Evolutionary conservation across 2,888 invertebrate genomes (phyloP).

Genomic region (Candidula unifasciata): DNA sequence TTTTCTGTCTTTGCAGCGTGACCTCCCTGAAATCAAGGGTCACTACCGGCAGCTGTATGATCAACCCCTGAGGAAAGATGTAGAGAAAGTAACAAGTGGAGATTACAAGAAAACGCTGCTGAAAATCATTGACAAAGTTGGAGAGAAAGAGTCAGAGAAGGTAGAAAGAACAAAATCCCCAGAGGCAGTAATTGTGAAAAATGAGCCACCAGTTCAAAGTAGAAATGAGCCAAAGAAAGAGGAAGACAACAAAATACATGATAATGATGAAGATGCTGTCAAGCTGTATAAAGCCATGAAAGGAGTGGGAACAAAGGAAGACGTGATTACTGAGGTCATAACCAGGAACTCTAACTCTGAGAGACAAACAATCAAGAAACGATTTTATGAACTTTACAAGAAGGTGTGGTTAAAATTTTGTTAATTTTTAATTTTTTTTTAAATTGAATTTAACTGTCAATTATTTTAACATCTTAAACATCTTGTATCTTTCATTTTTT

Average conservation of each 20-base stretch:
- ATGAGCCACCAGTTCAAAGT: not conserved
- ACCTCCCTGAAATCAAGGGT: slow-evolving; percentile 77
- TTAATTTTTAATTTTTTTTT: too few species aligned
- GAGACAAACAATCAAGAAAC: slow-evolving; percentile 68
- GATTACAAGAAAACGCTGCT: slow-evolving; percentile 76
- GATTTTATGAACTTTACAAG: slow-evolving; percentile 43
- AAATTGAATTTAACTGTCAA: too few species aligned
- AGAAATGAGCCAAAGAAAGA: slow-evolving; percentile 18
- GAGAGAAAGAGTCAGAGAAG: slow-evolving; percentile 24
- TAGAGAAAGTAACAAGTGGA: slow-evolving; percentile 75
- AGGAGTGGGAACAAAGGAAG: slow-evolving; percentile 67
- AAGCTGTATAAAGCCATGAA: slow-evolving; percentile 69
- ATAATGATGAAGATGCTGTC: slow-evolving; percentile 64
- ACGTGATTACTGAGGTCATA: slow-evolving; percentile 67
- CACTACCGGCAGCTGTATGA: slow-evolving; percentile 75
- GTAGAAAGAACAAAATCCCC: slow-evolving; percentile 58
- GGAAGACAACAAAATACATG: slow-evolving; percentile 34
- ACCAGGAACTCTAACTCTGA: slow-evolving; percentile 67
- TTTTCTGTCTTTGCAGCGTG: slow-evolving; percentile 72
- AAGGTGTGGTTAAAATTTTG: slow-evolving; percentile 17
- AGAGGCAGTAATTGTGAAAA: slow-evolving; percentile 54
- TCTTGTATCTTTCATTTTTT: too few species aligned
- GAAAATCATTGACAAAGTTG: slow-evolving; percentile 63
- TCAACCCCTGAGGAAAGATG: slow-evolving; percentile 71
- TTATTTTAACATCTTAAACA: too few species aligned